Base-by-base conservation (phyloP, 2,888 invertebrate species). In the Heliconius ismenius region DNA sequence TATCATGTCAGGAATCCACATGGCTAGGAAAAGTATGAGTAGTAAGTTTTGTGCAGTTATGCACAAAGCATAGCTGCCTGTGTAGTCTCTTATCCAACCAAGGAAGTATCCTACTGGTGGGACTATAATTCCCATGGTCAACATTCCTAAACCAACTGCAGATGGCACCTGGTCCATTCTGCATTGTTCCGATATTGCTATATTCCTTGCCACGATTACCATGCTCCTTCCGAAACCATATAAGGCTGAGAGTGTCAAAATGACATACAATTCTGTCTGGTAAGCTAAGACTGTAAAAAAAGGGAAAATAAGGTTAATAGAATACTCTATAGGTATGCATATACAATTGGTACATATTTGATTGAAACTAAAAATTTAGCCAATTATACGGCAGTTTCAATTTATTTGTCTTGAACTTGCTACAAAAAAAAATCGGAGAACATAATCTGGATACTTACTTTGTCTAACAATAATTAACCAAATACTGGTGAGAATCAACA, bases 201-300 rank as follows among this genome's bases (percentile, higher is more conserved):
- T 92, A 85, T 96, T 96, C 84, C 96, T 96, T 80, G 96, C 96
- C 1, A 97, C 95, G n/a, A 97, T 95, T 0, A 96, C 95, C 83
- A 96, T 95, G 73, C 97, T 96, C 81, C 97, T 95, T 36, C 96
- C 95, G 83, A 96, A 95, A n/a, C 97, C 97, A 82, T 95, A 96
- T 0, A 97, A 86, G 15, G 95, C 90, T 2, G 96, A 95, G 87
- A 95, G 92, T 0, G 89, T 81, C 9, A 96, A 89, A 58, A 97
- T 86, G 10, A 92, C 88, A 0, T 85, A 86, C 54, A 95, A 89
- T 43, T 95, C 91, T 0, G 94, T 93, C 83, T 96, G 96, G 81
- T 95, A 95, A 0, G 96, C 96, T 81, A 97, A 84, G 72, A 95
- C 96, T 95, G 91, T 81, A 90, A 92, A 65, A 4, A 67, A 24